Evolutionary conservation across 64 coral and sea anemone species (phyloP), one percentile per base, ranked within the genome.

Genomic region (Porites australiensis): DNA sequence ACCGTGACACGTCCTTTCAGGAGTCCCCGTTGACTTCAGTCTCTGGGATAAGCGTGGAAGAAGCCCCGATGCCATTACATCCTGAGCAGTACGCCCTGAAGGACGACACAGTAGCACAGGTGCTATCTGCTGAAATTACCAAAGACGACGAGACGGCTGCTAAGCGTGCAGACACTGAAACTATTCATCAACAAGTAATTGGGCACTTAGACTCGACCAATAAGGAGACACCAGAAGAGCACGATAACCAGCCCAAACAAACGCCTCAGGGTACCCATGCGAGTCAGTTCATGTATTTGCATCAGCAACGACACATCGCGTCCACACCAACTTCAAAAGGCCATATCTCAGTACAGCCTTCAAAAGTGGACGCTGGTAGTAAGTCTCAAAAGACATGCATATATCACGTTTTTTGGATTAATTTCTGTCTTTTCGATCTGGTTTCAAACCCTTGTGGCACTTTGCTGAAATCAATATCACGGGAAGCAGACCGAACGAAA

Each of bases 241-340:
- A 3, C 47, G 44, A 8, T 8, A 43, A 44, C 21, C 45, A 69
- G 18, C 15, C 50, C 45, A 4, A 84, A 4, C 45, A 68, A 20
- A n/a, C 45, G 9, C 81, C 81, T 37, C 81, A 84, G 46, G 91
- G 82, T 13, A 74, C 79, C 16, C 79, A 93, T 16, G 72, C 19
- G 45, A 87, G 82, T 87, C 82, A 79, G 44, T 48, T 87, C 1
- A 64, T 68, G 27, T 93, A 93, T 62, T 64, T 93, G 22, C 91
- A 93, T 64, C 82, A 93, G 13, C 91, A 93, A 60, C 91, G 87
- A 13, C 72, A 64, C 57, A 64, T 72, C 37, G 44, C 72, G 12
- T 73, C 79, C 69, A 91, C 74, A 72, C 66, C 65, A 3, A 83
- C 54, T 20, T 79, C 89, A 49, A 72, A 91, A 75, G 14, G 62